A percentile compares a stretch with the other conserved stretches of the same genome.
Evolutionary conservation across 2,113 vertebrate genomes (phyloP).

Genomic region (Sturnira hondurensis): DNA sequence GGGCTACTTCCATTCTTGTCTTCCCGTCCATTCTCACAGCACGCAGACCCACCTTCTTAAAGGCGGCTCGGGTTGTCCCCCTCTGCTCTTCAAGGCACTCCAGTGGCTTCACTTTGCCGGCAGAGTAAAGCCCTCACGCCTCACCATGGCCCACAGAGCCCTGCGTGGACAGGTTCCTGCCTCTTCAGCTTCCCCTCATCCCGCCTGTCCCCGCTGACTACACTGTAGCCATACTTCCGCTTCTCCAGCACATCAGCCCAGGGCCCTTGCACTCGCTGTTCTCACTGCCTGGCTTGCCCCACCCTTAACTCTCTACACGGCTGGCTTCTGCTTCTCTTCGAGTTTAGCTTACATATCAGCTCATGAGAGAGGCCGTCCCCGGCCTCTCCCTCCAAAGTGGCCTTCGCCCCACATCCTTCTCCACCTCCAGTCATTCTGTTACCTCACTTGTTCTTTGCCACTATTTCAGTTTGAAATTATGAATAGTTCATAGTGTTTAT

Average conservation of each 20-base stretch:
- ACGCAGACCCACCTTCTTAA: neutral
- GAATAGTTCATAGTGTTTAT: neutral
- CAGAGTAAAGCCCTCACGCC: neutral
- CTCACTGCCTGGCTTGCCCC: neutral
- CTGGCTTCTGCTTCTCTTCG: neutral
- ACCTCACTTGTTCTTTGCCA: neutral
- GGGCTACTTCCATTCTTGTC: neutral
- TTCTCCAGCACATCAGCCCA: neutral
- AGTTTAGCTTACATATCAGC: neutral
- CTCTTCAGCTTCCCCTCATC: neutral
- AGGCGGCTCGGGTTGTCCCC: neutral
- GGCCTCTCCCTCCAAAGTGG: neutral
- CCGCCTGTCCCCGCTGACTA: rapidly evolving
- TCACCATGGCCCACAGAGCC: neutral
- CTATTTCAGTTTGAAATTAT: neutral
- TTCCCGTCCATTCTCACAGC: neutral
- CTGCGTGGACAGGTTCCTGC: neutral
- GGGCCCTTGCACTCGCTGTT: neutral
- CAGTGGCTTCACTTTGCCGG: neutral
- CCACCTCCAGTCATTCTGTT: neutral
- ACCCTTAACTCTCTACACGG: neutral
- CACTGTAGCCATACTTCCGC: neutral
- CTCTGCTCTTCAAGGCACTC: neutral
- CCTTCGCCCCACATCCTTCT: neutral
- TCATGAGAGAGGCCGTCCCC: neutral